phyloP scores from a whole-genome alignment of 2,113 vertebrate genomes.

The Mus spicilegus region DNA sequence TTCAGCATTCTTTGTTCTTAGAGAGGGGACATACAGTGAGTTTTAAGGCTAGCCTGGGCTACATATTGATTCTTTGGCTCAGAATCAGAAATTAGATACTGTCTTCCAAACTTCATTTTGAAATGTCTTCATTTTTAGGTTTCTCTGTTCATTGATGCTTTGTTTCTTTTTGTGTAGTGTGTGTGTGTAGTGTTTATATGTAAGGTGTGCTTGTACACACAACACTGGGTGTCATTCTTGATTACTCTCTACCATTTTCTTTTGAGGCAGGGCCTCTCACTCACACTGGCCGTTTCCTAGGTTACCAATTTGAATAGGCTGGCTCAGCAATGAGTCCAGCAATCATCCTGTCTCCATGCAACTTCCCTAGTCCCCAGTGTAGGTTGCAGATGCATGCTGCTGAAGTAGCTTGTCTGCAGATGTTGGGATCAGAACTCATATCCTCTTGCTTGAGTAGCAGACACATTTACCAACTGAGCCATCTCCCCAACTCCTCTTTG shows the following conservation, averaged over 20 bases:
- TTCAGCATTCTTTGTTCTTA: not conserved
- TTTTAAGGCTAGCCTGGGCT: not conserved
- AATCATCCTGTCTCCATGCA: not conserved
- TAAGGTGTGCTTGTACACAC: not conserved
- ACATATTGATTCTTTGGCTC: not conserved
- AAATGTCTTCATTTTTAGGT: not conserved
- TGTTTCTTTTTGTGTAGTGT: not conserved
- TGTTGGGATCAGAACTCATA: not conserved
- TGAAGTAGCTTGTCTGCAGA: no score
- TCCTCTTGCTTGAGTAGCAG: no score
- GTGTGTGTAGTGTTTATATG: not conserved
- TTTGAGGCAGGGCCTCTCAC: not conserved
- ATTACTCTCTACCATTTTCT: no score
- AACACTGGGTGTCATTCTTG: not conserved
- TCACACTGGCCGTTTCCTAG: no score
- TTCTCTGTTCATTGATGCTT: not conserved
- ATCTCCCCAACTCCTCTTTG: not conserved
- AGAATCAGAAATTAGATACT: not conserved
- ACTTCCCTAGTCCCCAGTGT: not conserved
- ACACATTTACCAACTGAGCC: not conserved
- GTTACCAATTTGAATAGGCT: not conserved
- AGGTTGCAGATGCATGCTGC: not conserved
- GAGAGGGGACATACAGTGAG: not conserved
- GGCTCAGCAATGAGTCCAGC: not conserved
- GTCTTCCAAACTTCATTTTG: constrained; percentile 32